Conservation (phyloP, 2,113 vertebrate genomes). For the Notarius lentiginosus region DNA sequence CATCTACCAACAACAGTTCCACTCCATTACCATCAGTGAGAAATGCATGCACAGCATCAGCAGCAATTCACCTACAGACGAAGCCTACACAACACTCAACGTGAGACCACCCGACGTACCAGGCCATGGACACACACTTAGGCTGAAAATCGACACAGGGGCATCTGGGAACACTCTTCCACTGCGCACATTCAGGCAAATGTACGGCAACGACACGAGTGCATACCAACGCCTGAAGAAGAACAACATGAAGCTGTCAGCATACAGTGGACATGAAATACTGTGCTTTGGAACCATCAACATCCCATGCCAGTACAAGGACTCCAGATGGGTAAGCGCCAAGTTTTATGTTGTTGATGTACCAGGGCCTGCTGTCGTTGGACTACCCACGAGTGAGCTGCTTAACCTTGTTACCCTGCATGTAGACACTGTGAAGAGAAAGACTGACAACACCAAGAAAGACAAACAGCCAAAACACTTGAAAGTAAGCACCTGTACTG, state of each 20-base stretch:
- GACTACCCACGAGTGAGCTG: conserved; percentile 7
- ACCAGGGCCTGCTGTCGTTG: conserved; percentile 20
- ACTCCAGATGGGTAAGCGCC: conserved; percentile 25
- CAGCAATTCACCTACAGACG: conserved; percentile 11
- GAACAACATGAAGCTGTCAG: not conserved
- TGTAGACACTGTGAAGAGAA: not conserved
- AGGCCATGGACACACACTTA: conserved; percentile 22
- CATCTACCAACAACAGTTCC: no score
- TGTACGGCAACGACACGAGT: conserved; percentile 1
- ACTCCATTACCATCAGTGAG: no score
- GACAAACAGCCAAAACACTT: no score
- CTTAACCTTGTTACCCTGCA: not conserved
- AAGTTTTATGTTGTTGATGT: conserved; percentile 29
- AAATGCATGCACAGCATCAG: no score
- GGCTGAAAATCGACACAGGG: conserved; percentile 38
- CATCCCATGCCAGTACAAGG: conserved; percentile 38
- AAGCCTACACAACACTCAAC: conserved; percentile 36
- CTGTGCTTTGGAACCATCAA: conserved; percentile 22
- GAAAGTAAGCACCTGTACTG: no score
- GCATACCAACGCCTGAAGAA: no score
- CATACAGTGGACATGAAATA: conserved; percentile 14
- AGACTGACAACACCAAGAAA: no score
- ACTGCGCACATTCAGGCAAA: no score
- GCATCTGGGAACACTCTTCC: conserved; percentile 33
- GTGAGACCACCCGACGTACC: conserved; percentile 27